These are phyloP conservation scores for Papilio aristodemus DNA, from an alignment of 1,140 invertebrate genomes.

Conservation along the genomic window DNA sequence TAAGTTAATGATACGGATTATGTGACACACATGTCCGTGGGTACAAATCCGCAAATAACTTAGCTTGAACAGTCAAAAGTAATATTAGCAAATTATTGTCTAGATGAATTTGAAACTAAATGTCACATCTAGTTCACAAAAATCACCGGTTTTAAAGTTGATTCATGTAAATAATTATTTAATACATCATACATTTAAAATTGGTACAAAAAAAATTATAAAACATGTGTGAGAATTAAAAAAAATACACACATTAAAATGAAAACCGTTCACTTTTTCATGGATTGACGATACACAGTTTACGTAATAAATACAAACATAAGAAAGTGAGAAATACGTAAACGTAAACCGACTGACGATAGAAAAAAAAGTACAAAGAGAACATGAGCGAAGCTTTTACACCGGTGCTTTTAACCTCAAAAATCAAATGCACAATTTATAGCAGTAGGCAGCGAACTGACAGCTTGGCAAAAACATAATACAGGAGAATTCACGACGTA, in stretches of 20 bases:
- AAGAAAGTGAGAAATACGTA: background rate
- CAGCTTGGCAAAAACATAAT: constrained; percentile 1
- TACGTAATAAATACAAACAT: constrained; percentile 12
- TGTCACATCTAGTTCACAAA: too few relatives aligned
- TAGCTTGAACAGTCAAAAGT: too few relatives aligned
- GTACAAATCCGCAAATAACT: too few relatives aligned
- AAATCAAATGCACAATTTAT: constrained; percentile 27
- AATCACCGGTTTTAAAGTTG: too few relatives aligned
- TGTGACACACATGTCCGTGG: too few relatives aligned
- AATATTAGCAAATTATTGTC: too few relatives aligned
- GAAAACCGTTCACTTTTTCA: background rate
- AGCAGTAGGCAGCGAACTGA: background rate
- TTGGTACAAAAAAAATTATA: too few relatives aligned
- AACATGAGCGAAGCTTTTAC: constrained; percentile 22
- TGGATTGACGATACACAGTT: background rate
- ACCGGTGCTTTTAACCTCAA: constrained; percentile 29
- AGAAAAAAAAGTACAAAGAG: background rate
- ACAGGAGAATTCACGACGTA: background rate
- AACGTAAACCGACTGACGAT: background rate
- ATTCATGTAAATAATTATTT: too few relatives aligned
- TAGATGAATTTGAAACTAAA: too few relatives aligned
- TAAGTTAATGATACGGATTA: too few relatives aligned
- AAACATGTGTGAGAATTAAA: background rate
- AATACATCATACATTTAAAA: too few relatives aligned
- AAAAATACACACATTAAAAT: background rate